Percentiles rank a stretch among this genome's conserved stretches.
These are phyloP conservation scores for Hemistola chrysoprasaria DNA, from an alignment of 2,888 invertebrate genomes.

Conservation along the genomic window DNA sequence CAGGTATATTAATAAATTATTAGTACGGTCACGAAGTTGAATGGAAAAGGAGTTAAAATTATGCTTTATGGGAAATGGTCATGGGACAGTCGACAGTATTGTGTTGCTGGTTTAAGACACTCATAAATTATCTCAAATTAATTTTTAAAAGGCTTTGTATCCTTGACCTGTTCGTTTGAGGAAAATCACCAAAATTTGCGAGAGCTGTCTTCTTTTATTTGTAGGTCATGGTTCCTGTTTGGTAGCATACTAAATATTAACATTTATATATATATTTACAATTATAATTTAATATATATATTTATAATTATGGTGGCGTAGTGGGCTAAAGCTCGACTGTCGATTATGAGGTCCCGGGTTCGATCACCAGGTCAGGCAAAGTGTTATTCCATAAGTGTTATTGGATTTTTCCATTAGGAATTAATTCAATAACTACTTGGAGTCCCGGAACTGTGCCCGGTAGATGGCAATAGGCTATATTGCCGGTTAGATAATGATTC, in stretches of 20 bases:
- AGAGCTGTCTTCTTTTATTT: slow-evolving; percentile 14
- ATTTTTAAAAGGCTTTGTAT: slow-evolving; percentile 22
- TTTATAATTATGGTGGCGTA: too few species aligned
- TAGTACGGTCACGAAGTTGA: slow-evolving; percentile 2
- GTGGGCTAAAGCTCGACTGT: too few species aligned
- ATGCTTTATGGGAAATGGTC: slow-evolving; percentile 31
- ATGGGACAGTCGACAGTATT: slow-evolving; percentile 3
- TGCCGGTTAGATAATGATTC: too few species aligned
- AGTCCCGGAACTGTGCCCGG: too few species aligned
- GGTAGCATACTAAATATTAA: too few species aligned
- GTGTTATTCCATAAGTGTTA: too few species aligned
- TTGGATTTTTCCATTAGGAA: too few species aligned
- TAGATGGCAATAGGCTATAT: too few species aligned
- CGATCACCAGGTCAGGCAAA: too few species aligned
- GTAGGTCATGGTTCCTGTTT: slow-evolving; percentile 21
- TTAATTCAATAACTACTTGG: background rate
- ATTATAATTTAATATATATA: too few species aligned
- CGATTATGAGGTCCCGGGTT: too few species aligned
- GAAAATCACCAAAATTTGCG: slow-evolving; percentile 21
- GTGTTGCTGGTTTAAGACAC: background rate
- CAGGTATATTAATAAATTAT: slow-evolving; percentile 35
- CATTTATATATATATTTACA: too few species aligned
- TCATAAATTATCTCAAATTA: slow-evolving; percentile 16
- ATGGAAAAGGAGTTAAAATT: slow-evolving; percentile 34
- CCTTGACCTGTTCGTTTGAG: slow-evolving; percentile 31